A percentile compares a stretch with the other conserved stretches of the same genome.
These are phyloP conservation scores for Gymnocypris eckloni DNA, from an alignment of 2,797 vertebrate genomes.

Conservation along the genomic window DNA sequence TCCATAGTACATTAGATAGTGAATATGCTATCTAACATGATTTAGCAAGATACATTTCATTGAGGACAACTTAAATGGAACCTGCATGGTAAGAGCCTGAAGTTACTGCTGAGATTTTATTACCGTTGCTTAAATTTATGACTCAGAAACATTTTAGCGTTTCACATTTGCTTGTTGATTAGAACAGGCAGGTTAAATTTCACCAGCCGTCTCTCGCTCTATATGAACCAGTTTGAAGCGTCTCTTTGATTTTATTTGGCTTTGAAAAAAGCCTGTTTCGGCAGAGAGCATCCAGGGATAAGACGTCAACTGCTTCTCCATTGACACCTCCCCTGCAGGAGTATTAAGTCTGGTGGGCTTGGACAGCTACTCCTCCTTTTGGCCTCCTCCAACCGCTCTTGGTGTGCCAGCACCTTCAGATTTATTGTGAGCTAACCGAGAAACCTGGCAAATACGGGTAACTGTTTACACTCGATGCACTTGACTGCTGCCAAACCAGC, in stretches of 20 bases:
- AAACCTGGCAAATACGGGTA: constrained; percentile 38
- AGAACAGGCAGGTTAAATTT: constrained; percentile 41
- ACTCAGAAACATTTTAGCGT: constrained; percentile 26
- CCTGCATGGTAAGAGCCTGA: constrained; percentile 17
- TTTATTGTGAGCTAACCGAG: constrained; percentile 41
- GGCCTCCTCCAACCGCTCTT: constrained; percentile 34
- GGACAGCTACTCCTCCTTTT: constrained; percentile 37
- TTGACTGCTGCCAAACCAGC: constrained; percentile 44
- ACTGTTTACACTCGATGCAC: constrained; percentile 43
- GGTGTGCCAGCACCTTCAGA: constrained; percentile 41
- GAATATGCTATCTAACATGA: constrained; percentile 21
- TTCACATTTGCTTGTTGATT: constrained; percentile 43
- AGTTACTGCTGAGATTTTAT: constrained; percentile 25
- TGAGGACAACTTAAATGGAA: constrained; percentile 13
- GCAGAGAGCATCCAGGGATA: constrained; percentile 30
- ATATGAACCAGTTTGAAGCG: constrained; percentile 13
- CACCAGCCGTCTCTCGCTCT: not conserved
- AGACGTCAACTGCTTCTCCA: constrained; percentile 39
- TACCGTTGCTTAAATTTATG: constrained; percentile 24
- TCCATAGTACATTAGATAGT: constrained; percentile 25
- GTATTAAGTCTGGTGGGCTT: constrained; percentile 33
- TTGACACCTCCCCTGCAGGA: constrained; percentile 21
- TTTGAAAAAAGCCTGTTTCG: constrained; percentile 46
- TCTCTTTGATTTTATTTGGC: constrained; percentile 46
- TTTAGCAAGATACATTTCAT: constrained; percentile 27